A percentile compares a stretch with the other conserved stretches of the same genome.
phyloP scores from a whole-genome alignment of 1,140 invertebrate genomes.

The Homalodisca vitripennis region DNA sequence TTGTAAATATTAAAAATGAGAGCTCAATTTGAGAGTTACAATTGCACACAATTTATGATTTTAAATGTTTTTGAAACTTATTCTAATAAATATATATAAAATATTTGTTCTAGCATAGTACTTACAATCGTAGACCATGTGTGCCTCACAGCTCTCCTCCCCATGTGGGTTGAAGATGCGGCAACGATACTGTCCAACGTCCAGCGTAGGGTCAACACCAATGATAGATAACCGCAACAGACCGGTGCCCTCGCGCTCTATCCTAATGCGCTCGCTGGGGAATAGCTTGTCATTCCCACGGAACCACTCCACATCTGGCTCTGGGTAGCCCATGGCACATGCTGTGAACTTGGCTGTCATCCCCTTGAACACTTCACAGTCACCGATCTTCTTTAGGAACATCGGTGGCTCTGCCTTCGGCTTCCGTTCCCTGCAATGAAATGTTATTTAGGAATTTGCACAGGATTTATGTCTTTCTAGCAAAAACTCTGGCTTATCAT shows the following conservation, averaged over 20 bases:
- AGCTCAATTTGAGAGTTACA: too few relatives aligned
- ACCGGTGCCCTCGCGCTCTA: constrained; percentile 79
- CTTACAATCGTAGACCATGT: constrained; percentile 80
- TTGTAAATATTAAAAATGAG: too few relatives aligned
- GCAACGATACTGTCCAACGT: constrained; percentile 80
- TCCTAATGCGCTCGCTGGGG: constrained; percentile 45
- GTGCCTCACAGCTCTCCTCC: constrained; percentile 76
- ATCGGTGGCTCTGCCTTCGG: constrained; percentile 78
- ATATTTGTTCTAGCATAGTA: too few relatives aligned
- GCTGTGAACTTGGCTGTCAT: constrained; percentile 92
- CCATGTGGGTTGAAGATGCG: constrained; percentile 82
- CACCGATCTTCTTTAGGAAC: constrained; percentile 87
- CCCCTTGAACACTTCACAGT: constrained; percentile 81
- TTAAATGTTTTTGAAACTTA: too few relatives aligned
- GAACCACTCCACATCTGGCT: constrained; percentile 84
- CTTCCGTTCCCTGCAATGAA: constrained; percentile 61
- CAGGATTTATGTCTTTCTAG: too few relatives aligned
- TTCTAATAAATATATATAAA: too few relatives aligned
- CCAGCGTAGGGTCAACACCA: constrained; percentile 65
- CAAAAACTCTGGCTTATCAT: too few relatives aligned
- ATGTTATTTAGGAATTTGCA: too few relatives aligned
- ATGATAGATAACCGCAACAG: constrained; percentile 74
- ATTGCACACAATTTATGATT: too few relatives aligned
- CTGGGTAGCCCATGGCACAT: constrained; percentile 79
- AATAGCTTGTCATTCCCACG: constrained; percentile 66